A percentile compares a stretch with the other conserved stretches of the same genome.
Evolutionary conservation across 2,888 invertebrate species (phyloP).

Genomic region (Pandemis cinnamomeana): DNA sequence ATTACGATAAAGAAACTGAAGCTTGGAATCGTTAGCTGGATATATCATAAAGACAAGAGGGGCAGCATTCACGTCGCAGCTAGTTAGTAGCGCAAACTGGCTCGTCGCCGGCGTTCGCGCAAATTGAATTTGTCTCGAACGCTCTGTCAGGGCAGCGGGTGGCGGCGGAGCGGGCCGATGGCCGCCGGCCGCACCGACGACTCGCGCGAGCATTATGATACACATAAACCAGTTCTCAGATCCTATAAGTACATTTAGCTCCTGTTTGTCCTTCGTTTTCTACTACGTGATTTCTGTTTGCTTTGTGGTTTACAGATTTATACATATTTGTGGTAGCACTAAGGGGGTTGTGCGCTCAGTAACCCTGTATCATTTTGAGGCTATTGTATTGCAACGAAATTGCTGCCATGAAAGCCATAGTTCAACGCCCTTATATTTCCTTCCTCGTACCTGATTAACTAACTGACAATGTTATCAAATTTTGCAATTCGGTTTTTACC

Average conservation of each 20-base stretch:
- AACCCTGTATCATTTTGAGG: too few species aligned
- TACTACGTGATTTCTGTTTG: background rate
- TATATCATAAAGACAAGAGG: slow-evolving; percentile 71
- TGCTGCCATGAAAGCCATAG: too few species aligned
- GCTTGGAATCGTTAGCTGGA: slow-evolving; percentile 61
- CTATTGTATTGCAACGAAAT: too few species aligned
- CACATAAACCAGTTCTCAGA: background rate
- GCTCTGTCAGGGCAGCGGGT: slow-evolving; percentile 54
- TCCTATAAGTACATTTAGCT: background rate
- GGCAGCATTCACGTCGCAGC: slow-evolving; percentile 76
- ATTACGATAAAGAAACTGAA: slow-evolving; percentile 48
- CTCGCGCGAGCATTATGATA: slow-evolving; percentile 21
- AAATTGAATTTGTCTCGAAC: slow-evolving; percentile 81
- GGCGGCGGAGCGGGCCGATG: slow-evolving; percentile 46
- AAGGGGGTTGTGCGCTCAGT: too few species aligned
- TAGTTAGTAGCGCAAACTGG: slow-evolving; percentile 82
- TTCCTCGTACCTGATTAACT: too few species aligned
- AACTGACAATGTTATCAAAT: too few species aligned
- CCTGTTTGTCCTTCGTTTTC: background rate
- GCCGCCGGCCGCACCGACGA: slow-evolving; percentile 34
- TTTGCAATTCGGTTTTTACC: too few species aligned
- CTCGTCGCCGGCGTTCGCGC: slow-evolving; percentile 76
- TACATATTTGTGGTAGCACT: background rate
- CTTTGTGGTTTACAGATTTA: background rate
- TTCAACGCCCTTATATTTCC: too few species aligned